Base-by-base conservation (phyloP, 92 coral and sea anemone species). In the Palythoa heliodiscus region DNA sequence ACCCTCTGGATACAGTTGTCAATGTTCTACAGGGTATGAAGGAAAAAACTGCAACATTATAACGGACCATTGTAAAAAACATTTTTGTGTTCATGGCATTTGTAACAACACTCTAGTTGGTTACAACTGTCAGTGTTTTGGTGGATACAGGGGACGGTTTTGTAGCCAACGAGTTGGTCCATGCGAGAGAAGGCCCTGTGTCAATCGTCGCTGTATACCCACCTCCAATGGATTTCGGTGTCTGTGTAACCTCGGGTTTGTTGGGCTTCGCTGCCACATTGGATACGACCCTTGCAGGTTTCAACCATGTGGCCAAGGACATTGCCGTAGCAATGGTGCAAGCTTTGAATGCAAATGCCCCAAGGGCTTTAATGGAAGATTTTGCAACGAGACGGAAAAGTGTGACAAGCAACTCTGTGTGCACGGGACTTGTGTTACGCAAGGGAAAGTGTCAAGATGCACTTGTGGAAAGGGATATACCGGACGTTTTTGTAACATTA, bases 61-160 rank as follows among this genome's bases (percentile, higher is more conserved):
- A n/a, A 37, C 35, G 13, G 68, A 87, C 86, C 50, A 69, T 13
- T 95, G 98, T 66, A 29, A n/a, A 29, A 78, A 88, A n/a, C 89
- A 86, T 75, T 89, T 92, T 4, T 95, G 98, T 84, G 85, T 83
- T 54, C 90, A 96, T 52, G 98, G 98, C 8, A 78, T 79, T 20
- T 95, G 98, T 85, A 48, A 38, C 52, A 80, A 80, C 84, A 80
- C 73, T 64, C 37, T 66, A 20, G 48, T 9, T 23, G 58, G 61
- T 23, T 66, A 80, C 48, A 48, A 75, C 3, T 91, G 93, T 74
- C 75, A 82, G 12, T 91, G 93, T 52, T 74, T 79, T 50, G 24
- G 43, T 38, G 89, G 87, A 58, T 91, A 81, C 74, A 81, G 75
- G 66, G 93, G 93, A 22, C 60, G 69, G 25, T 83, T 88, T 10